Evolutionary conservation across 2,113 vertebrate genomes (phyloP), one percentile per base, ranked within the genome.

Genomic region (Aldabrachelys gigantea): DNA sequence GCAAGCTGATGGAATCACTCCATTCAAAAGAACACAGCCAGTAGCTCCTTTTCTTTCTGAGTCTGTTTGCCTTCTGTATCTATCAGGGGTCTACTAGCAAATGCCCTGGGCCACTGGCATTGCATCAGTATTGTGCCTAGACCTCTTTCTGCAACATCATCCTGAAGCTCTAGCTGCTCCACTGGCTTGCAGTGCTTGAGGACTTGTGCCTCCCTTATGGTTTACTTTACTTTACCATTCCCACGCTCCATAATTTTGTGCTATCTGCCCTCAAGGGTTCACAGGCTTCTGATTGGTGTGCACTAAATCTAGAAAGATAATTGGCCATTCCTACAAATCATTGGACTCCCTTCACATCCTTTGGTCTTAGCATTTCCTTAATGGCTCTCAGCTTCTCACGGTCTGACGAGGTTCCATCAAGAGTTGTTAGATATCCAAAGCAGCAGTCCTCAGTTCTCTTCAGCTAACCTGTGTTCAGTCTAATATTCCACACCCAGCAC

Each of bases 261-360:
- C 29, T 62, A 62, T 35, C 29, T 29, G 29, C 10, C 27, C 59
- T 35, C 29, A 62, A 31, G 6, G 12, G 24, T 69, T 21, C 6
- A 0, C 9, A 84, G 29, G 8, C 2, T 6, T n/a, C 16, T 54
- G 14, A 8, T 47, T 50, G 1, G 3, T 80, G 56, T 19, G 13
- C 12, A 80, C 1, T 84, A 44, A 81, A 62, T 69, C 11, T 82
- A 38, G 84, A 85, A 52, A 84, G 10, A 62, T 2, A 92, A 4
- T 1, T 72, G 9, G 3, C 49, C 44, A 65, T 81, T 14, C 65
- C 16, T 59, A 27, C 2, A 80, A 82, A 31, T 76, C 3, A 25
- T 2, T 8, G 38, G 16, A 17, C 1, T 84, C 24, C 2, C 8
- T 53, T 92, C 6, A 80, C 52, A 86, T 19, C 2, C 2, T 3